phyloP scores from a whole-genome alignment of 1,140 invertebrate species.

The Trachymyrmex septentrionalis region DNA sequence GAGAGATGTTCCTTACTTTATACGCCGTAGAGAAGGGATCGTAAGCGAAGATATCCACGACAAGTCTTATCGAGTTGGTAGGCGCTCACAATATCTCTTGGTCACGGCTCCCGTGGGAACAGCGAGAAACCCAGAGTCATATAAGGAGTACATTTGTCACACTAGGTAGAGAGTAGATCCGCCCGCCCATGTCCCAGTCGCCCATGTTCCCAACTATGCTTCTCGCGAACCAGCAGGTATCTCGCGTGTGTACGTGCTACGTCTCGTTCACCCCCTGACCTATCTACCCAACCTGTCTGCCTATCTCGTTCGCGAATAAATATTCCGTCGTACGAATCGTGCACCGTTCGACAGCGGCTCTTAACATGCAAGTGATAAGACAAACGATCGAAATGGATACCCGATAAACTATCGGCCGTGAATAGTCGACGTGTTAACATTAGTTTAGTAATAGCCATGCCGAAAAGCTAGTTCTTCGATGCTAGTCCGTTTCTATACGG shows the following conservation, averaged over 20 bases:
- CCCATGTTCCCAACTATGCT: not conserved
- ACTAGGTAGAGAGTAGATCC: constrained; percentile 50
- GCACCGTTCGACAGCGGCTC: constrained; percentile 4
- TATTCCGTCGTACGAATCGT: constrained; percentile 34
- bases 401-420: constrained; percentile 12
- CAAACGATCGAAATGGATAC: constrained; percentile 47
- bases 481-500: too few relatives aligned
- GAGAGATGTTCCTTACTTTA: constrained; percentile 29
- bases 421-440: constrained; percentile 10
- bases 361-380: constrained; percentile 34
- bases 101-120: constrained; percentile 66
- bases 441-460: not conserved
- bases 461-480: not conserved
- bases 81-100: constrained; percentile 62
- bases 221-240: constrained; percentile 17
- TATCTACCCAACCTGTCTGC: constrained; percentile 35
- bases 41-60: constrained; percentile 49
- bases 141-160: constrained; percentile 70
- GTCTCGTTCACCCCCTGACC: constrained; percentile 10
- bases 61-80: constrained; percentile 57
- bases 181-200: constrained; percentile 17
- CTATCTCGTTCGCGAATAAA: constrained; percentile 50
- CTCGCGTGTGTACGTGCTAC: constrained; percentile 39
- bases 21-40: not conserved
- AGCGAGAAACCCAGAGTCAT: constrained; percentile 56